Evolutionary conservation across 1,140 invertebrate species (phyloP), one percentile per base, ranked within the genome.

Genomic region (Drosophila cardini): DNA sequence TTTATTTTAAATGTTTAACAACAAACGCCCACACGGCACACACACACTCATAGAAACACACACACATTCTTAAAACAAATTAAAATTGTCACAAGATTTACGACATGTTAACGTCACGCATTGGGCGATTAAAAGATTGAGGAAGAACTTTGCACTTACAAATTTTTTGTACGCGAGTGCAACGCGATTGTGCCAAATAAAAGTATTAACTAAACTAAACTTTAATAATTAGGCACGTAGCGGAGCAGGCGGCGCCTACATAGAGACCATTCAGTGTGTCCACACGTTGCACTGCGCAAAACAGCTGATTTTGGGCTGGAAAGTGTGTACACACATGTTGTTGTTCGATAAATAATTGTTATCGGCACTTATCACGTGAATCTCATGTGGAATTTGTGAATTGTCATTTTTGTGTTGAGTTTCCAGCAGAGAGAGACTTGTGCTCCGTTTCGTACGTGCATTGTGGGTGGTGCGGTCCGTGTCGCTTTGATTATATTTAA

Each of bases 391-490:
- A 71, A 73, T 52, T 73, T 78, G 78, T 81, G 77, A 80, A 77
- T 72, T 79, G 76, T 82, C 79, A 84, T 67, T 83, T 76, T 69
- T 65, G 75, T 74, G 80, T 75, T 67, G 67, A 78, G 72, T 76
- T 81, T 83, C 72, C 72, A 78, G 60, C 78, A 80, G 69, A 80
- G 48, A 77, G 69, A 80, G 48, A 77, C 61, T 78, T 75, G 68
- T 63, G 75, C 72, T 71, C 50, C 56, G 72, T 71, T 67, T 40
- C 48, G 77, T 76, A 55, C 63, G 70, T 68, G 68, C 55, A 76
- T 80, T 77, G 83, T 85, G 83, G 85, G 84, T 89, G 85, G 84
- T 78, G 84, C 83, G 80, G 84, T 84, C 5, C 61, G 78, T 61
- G 74, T 76, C 76, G 84, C 71, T 76, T 77, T 38, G 76, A 56